Conservation (phyloP, 2,797 vertebrate genomes). For the Macroramphosus scolopax region DNA sequence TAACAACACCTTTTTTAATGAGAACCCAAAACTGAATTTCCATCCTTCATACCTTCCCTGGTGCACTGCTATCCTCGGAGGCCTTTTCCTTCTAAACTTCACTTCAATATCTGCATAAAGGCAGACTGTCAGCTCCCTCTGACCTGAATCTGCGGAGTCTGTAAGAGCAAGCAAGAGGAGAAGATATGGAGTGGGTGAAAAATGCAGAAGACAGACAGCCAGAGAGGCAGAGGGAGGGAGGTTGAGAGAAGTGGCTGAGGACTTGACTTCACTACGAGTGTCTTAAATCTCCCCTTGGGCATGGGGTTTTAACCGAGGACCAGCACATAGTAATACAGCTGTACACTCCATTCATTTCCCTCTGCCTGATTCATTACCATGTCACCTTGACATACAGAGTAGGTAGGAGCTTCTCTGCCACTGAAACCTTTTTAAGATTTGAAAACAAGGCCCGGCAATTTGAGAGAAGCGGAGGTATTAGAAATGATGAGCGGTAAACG, state of each 20-base stretch:
- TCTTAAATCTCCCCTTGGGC: slow-evolving; percentile 59
- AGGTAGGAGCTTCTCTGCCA: slow-evolving; percentile 34
- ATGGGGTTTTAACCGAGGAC: slow-evolving; percentile 51
- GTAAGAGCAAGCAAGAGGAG: slow-evolving; percentile 33
- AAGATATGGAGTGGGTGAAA: slow-evolving; percentile 36
- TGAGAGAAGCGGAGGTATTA: slow-evolving; percentile 15
- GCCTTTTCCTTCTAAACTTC: slow-evolving; percentile 65
- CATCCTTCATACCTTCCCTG: slow-evolving; percentile 48
- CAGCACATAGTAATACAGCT: slow-evolving; percentile 44
- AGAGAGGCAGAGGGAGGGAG: slow-evolving; percentile 13
- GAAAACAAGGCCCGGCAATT: slow-evolving; percentile 48
- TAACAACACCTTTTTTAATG: slow-evolving; percentile 47
- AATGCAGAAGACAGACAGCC: slow-evolving; percentile 41
- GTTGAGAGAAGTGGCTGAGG: slow-evolving; percentile 33
- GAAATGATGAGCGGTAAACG: slow-evolving; percentile 25
- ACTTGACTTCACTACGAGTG: slow-evolving; percentile 44
- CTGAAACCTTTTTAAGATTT: slow-evolving; percentile 35
- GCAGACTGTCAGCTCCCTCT: slow-evolving; percentile 62
- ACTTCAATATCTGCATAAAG: slow-evolving; percentile 73
- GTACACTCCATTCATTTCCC: slow-evolving; percentile 45
- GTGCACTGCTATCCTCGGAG: slow-evolving; percentile 64
- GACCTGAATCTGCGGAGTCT: slow-evolving; percentile 65
- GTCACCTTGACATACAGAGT: slow-evolving; percentile 50
- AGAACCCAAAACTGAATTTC: slow-evolving; percentile 40
- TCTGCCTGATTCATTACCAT: slow-evolving; percentile 54